Percentiles rank a stretch among this genome's conserved stretches.
These are phyloP conservation scores for Brenthis ino DNA, from an alignment of 2,888 invertebrate genomes.

Conservation along the genomic window DNA sequence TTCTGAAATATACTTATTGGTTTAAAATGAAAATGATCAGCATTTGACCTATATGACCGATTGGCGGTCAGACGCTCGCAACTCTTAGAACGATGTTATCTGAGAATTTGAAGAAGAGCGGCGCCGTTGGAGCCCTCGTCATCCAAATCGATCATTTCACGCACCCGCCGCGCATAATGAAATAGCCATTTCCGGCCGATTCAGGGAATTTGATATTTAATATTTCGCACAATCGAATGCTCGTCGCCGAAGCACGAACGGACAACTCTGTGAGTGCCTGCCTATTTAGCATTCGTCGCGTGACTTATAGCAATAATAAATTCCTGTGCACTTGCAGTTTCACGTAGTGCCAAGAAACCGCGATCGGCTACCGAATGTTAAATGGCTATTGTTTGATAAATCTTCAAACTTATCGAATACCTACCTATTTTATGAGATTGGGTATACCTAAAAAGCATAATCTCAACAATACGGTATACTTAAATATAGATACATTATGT, in stretches of 20 bases:
- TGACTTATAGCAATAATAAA: slow-evolving; percentile 70
- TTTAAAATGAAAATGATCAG: not conserved
- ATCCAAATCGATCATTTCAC: slow-evolving; percentile 72
- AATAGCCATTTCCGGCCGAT: slow-evolving; percentile 73
- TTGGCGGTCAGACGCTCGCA: slow-evolving; percentile 31
- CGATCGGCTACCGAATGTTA: slow-evolving; percentile 73
- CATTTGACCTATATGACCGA: slow-evolving; percentile 25
- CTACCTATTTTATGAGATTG: slow-evolving; percentile 10
- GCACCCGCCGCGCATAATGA: slow-evolving; percentile 72
- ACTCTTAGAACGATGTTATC: slow-evolving; percentile 61
- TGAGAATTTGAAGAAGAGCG: slow-evolving; percentile 56
- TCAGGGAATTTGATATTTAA: slow-evolving; percentile 66
- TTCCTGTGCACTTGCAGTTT: slow-evolving; percentile 81
- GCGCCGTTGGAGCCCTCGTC: slow-evolving; percentile 51
- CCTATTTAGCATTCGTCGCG: slow-evolving; percentile 72
- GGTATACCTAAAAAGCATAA: not conserved
- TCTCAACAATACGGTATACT: not conserved
- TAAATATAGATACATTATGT: slow-evolving; percentile 23
- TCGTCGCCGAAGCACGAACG: slow-evolving; percentile 58
- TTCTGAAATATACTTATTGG: too few species aligned
- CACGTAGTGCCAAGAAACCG: slow-evolving; percentile 74
- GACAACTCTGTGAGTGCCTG: slow-evolving; percentile 50
- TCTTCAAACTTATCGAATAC: slow-evolving; percentile 20
- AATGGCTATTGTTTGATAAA: slow-evolving; percentile 60
- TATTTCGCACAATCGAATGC: slow-evolving; percentile 53